These are phyloP conservation scores for Apotomis turbidana DNA, from an alignment of 2,888 invertebrate genomes.

Conservation along the genomic window DNA sequence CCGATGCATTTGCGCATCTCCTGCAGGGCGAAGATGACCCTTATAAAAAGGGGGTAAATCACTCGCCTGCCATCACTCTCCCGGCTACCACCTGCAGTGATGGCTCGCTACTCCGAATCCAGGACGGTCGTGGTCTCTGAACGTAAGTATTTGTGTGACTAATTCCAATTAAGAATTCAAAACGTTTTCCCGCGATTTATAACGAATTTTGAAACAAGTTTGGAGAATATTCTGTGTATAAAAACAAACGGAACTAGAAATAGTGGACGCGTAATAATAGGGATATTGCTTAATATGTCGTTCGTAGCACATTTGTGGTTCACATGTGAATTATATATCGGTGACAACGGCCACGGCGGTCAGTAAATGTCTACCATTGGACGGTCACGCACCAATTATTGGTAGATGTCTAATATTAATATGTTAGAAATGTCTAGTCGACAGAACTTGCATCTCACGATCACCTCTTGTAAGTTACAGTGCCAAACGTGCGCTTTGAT, in stretches of 20 bases:
- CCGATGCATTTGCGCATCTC: conserved; percentile 19
- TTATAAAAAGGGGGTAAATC: not conserved
- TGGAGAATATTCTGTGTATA: too few species aligned
- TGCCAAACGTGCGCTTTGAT: not conserved
- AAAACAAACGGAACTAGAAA: too few species aligned
- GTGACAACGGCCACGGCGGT: conserved; percentile 44
- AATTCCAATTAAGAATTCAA: too few species aligned
- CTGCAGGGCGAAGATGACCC: not conserved
- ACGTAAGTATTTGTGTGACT: conserved; percentile 50
- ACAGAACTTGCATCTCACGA: conserved; percentile 70
- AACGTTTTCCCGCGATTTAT: too few species aligned
- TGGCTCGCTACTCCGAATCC: conserved; percentile 63
- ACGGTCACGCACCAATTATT: conserved; percentile 46
- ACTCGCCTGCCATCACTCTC: conserved; percentile 1
- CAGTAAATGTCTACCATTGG: conserved; percentile 49
- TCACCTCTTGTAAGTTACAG: conserved; percentile 54
- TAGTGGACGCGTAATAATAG: not conserved
- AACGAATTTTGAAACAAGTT: too few species aligned
- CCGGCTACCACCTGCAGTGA: conserved; percentile 32
- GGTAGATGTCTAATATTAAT: conserved; percentile 38
- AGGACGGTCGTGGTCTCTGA: conserved; percentile 63
- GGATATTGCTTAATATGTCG: conserved; percentile 45
- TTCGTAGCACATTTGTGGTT: conserved; percentile 51
- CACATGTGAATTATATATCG: conserved; percentile 66
- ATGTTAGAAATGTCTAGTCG: conserved; percentile 76